phyloP scores from a whole-genome alignment of 2,113 vertebrate genomes.

The Cyanoliseus patagonus region DNA sequence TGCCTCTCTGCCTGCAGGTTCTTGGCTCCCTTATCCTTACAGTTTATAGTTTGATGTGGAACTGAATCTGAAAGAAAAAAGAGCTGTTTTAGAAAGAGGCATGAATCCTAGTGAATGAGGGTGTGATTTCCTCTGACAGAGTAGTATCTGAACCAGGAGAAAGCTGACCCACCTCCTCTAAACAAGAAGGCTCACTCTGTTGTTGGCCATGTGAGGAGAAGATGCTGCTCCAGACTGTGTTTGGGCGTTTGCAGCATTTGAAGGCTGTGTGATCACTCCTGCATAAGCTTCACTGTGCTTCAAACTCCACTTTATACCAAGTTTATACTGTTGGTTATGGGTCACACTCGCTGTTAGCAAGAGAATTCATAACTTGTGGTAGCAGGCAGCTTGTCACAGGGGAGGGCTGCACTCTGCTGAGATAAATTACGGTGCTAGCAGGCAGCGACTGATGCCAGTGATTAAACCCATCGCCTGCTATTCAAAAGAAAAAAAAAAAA shows the following conservation, averaged over 20 bases:
- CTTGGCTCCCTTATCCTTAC: conserved; percentile 25
- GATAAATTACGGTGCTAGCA: conserved; percentile 8
- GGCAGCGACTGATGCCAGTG: conserved; percentile 3
- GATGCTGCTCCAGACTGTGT: not conserved
- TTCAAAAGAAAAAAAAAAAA: not conserved
- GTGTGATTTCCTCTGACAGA: not conserved
- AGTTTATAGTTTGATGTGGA: conserved; percentile 30
- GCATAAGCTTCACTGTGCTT: not conserved
- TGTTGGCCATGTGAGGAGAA: not conserved
- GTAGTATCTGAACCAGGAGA: not conserved
- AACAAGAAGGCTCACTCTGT: not conserved
- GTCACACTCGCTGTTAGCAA: not conserved
- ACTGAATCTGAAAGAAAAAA: not conserved
- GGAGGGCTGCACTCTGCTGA: not conserved
- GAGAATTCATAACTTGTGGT: not conserved
- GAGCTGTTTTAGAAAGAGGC: not conserved
- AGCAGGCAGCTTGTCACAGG: not conserved
- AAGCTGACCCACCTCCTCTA: not conserved
- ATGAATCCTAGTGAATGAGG: not conserved
- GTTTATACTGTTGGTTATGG: not conserved
- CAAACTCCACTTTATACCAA: not conserved
- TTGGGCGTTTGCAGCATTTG: not conserved
- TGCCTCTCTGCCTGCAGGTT: not conserved
- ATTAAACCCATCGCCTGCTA: not conserved
- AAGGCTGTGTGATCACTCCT: not conserved